Evolutionary conservation across 2,888 invertebrate species (phyloP), one percentile per base, ranked within the genome.

Genomic region (Pseudococcus longispinus): DNA sequence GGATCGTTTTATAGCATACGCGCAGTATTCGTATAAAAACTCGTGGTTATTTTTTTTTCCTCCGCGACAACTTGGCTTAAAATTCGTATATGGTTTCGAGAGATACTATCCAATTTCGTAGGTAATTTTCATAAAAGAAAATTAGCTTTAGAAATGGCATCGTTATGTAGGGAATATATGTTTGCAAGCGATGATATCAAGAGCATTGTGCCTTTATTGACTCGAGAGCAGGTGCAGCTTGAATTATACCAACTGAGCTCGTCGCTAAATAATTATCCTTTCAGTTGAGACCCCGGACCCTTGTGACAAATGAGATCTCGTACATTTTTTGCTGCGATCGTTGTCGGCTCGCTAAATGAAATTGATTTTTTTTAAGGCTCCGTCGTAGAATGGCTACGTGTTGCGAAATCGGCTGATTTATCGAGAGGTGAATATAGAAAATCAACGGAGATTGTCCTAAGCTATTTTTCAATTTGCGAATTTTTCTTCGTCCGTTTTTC

Each of bases 171-270:
- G 60, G 20, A 55, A n/a, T n/a, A n/a, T 55, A 60, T 60, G 60
- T 60, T 60, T 60, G 60, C 20, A 5, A 60, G 60, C 60, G 60
- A 60, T 60, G 60, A 60, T 23, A 60, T 60, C 60, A 23, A 60
- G 60, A 60, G 60, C 60, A 60, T 60, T 60, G 60, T 60, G 60
- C 13, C 60, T 60, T 20, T 60, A 60, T 60, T 70, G 70, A 70
- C 70, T 70, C 70, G 70, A 70, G 70, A 70, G 29, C 70, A 70
- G 70, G 70, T 70, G 70, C 29, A 70, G 29, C 70, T 70, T 70
- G 29, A 70, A 70, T 70, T 70, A 70, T 70, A 70, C 70, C 70
- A 70, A 70, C 70, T 70, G 70, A 70, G 70, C 70, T 70, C 70
- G 70, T 70, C 70, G 70, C 70, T 70, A 70, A 70, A 70, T 70